Evolutionary conservation across 2,113 vertebrate genomes (phyloP), one percentile per base, ranked within the genome.

Genomic region (Siniperca knerii): DNA sequence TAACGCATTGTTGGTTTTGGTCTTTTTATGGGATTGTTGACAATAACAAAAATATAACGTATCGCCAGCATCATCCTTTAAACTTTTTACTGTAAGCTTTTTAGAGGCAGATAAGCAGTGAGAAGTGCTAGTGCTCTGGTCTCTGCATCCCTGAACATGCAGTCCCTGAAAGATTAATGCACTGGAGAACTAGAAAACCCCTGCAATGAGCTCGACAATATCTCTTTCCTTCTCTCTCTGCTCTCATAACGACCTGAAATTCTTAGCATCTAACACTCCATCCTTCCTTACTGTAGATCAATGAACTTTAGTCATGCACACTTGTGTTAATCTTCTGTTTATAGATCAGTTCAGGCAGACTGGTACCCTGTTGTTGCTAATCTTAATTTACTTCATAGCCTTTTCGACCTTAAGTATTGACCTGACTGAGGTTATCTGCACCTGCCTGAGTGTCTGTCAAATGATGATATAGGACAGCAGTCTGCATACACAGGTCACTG

Each of bases 151-250:
- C 55, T 54, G 37, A 85, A 66, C 75, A 44, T 75, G 77, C 61
- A 20, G 78, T 68, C 61, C 37, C 15, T 78, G 74, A 77, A 77
- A 88, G 89, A 92, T 85, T 90, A 90, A 92, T 79, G 83, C 33
- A 44, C 69, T 52, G 70, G 67, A 78, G 42, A 8, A 61, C 8
- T 44, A 70, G 62, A 90, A 89, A 86, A 77, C 44, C 67, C 61
- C 81, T 50, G 83, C 89, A 90, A 75, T 57, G 76, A 90, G 81
- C 77, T 82, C 81, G 78, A 75, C 83, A 70, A 18, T 78, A 50
- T 69, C 67, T 72, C 68, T 75, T 60, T 69, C 69, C 42, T 15
- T 71, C 81, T 52, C 8, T 64, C 70, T 82, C 82, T 68, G 33
- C 54, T 52, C 55, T 52, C 35, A 54, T 37, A 46, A 52, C 11